Conservation (phyloP, 2,797 vertebrate species). For the Pseudopleuronectes americanus region DNA sequence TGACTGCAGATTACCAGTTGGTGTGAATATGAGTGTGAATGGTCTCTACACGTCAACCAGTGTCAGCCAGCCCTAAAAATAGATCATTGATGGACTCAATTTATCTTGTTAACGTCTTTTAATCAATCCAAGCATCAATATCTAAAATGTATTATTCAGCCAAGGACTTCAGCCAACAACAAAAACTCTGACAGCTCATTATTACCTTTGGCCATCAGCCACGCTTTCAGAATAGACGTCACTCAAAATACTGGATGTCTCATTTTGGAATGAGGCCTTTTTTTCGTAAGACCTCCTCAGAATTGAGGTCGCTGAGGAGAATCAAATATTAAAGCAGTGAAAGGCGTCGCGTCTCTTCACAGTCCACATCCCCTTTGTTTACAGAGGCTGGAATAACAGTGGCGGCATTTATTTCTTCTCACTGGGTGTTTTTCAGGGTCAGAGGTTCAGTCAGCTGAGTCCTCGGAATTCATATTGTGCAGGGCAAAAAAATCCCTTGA, state of each 20-base stretch:
- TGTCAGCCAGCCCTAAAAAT: background rate
- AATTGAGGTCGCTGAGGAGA: constrained; percentile 60
- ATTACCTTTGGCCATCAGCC: constrained; percentile 30
- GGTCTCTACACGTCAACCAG: no score
- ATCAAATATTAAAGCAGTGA: constrained; percentile 68
- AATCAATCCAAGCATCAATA: background rate
- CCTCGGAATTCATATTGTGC: constrained; percentile 76
- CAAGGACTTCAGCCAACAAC: background rate
- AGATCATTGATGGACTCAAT: background rate
- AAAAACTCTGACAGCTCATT: constrained; percentile 20
- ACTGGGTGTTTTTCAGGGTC: constrained; percentile 74
- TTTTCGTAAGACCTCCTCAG: constrained; percentile 45
- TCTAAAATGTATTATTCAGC: background rate
- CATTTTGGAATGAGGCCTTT: constrained; percentile 43
- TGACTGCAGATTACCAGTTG: no score
- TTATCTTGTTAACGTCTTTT: background rate
- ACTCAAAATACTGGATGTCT: constrained; percentile 37
- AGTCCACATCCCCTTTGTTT: constrained; percentile 62
- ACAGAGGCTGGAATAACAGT: constrained; percentile 56
- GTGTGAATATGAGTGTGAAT: no score
- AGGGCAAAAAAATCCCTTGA: constrained; percentile 62
- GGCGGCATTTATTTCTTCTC: constrained; percentile 65
- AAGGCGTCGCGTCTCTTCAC: constrained; percentile 34
- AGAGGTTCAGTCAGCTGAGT: constrained; percentile 76
- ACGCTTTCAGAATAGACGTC: constrained; percentile 12